Base-by-base conservation (phyloP, 2,888 invertebrate species). In the Parthenolecanium corni region DNA sequence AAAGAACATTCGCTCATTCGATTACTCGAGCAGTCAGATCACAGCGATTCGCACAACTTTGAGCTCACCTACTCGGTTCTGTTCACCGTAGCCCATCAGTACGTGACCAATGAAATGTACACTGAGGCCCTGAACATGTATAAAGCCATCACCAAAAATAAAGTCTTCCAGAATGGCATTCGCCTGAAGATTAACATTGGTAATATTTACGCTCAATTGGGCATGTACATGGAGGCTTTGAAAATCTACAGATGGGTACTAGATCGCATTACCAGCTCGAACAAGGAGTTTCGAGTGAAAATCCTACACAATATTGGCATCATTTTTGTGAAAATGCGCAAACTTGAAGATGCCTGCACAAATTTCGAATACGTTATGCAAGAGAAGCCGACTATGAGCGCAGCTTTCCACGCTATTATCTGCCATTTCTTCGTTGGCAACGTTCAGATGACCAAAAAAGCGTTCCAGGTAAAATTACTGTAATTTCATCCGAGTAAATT, bases 291-390 rank as follows among this genome's bases (percentile, higher is more conserved):
- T 21, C 89, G 91, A 72, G 86, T 91, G 70, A 94, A 93, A 77
- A 93, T 98, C 68, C 94, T 96, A 83, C 95, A 96, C 75, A 98
- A 98, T 72, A 97, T 98, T 71, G 93, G 91, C 0, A 82, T 95
- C 66, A 80, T 95, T 23, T 88, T 97, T 72, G 89, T 97, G 23
- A 88, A 90, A 72, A 89, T 96, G 88, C 92, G 92, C 25, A 93
- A 95, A 73, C 93, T 93, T 74, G 87, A 88, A 58, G 97, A 98
- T 73, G 97, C 98, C 0, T 87, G 94, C 51, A 89, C 89, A 3
- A 93, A 92, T 70, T 93, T 98, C 74, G 97, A 98, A 73, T 95
- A 93, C 74, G 95, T 97, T 65, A 94, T 98, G 91, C 88, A 90
- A 61, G 96, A 97, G 74, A 85, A 89, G 69, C 86, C 94, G 0